phyloP scores from a whole-genome alignment of 1,140 invertebrate genomes.

The Carcinoscorpius rotundicauda region DNA sequence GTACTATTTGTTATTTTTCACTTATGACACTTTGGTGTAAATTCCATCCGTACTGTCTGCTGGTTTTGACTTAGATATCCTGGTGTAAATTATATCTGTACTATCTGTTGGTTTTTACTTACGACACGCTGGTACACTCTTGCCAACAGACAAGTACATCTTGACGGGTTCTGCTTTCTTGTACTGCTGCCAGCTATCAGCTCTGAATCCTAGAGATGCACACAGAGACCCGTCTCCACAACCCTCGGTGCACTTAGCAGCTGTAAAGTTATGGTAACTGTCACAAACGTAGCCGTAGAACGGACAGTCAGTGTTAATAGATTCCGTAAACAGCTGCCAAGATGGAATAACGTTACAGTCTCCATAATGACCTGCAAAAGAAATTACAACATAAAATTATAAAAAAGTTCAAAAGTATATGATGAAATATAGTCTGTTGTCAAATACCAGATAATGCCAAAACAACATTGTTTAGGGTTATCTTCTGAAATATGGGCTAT shows the following conservation, averaged over 20 bases:
- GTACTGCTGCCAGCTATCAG: constrained; percentile 12
- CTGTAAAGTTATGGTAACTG: constrained; percentile 48
- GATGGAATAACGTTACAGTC: constrained; percentile 74
- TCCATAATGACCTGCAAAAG: constrained; percentile 45
- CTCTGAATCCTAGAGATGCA: constrained; percentile 29
- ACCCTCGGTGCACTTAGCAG: constrained; percentile 51
- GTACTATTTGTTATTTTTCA: too few species aligned
- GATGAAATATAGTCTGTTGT: too few species aligned
- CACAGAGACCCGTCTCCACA: constrained; percentile 48
- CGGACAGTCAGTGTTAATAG: constrained; percentile 57
- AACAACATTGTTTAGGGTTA: too few species aligned
- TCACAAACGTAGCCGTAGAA: constrained; percentile 47
- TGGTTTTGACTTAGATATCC: too few species aligned
- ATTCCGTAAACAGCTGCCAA: constrained; percentile 73
- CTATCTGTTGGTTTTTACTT: constrained; percentile 34
- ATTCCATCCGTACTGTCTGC: too few species aligned
- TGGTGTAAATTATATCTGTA: too few species aligned
- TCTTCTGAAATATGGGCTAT: too few species aligned
- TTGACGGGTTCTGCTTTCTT: constrained; percentile 37
- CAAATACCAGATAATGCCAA: too few species aligned
- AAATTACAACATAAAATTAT: too few species aligned
- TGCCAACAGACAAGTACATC: constrained; percentile 55
- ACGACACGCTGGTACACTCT: constrained; percentile 57
- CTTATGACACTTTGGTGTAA: too few species aligned
- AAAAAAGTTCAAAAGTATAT: too few species aligned